phyloP scores from a whole-genome alignment of 2,113 vertebrate species.

The Corythoichthys haematopterus region DNA sequence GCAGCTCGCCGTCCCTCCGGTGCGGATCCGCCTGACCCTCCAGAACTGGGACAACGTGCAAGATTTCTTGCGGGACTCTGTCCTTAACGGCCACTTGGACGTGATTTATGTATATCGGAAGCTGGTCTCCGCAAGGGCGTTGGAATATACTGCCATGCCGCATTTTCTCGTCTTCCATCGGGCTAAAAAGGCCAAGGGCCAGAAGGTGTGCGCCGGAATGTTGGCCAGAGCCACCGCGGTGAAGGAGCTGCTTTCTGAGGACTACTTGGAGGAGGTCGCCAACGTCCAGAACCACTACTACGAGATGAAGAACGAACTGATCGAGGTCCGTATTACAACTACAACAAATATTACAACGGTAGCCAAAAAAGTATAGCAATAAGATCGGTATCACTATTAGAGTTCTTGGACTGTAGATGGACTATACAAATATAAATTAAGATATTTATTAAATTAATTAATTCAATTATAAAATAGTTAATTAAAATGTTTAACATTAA shows the following conservation, averaged over 20 bases:
- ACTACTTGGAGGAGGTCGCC: slow-evolving; percentile 76
- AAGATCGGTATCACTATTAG: too few relatives aligned
- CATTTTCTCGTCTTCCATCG: slow-evolving; percentile 61
- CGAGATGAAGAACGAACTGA: slow-evolving; percentile 77
- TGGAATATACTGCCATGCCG: slow-evolving; percentile 86
- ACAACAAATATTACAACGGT: too few relatives aligned
- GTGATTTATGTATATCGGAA: slow-evolving; percentile 79
- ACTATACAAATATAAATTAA: too few relatives aligned
- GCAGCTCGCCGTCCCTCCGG: slow-evolving; percentile 78
- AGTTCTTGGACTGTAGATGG: too few relatives aligned
- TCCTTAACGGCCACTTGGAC: slow-evolving; percentile 79
- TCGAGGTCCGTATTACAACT: slow-evolving; percentile 20
- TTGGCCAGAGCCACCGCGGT: slow-evolving; percentile 30
- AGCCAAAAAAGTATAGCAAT: too few relatives aligned
- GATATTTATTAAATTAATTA: too few relatives aligned
- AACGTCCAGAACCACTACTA: slow-evolving; percentile 85
- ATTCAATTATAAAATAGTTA: too few relatives aligned
- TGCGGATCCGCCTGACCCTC: slow-evolving; percentile 81
- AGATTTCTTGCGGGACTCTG: slow-evolving; percentile 77
- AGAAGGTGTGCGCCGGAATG: slow-evolving; percentile 41
- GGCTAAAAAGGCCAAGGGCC: slow-evolving; percentile 31
- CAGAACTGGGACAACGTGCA: slow-evolving; percentile 80
- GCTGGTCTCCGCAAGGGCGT: slow-evolving; percentile 74
- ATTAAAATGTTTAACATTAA: too few relatives aligned
- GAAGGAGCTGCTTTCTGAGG: slow-evolving; percentile 45